Evolutionary conservation across 2,797 vertebrate genomes (phyloP).

Genomic region (Molossus molossus): DNA sequence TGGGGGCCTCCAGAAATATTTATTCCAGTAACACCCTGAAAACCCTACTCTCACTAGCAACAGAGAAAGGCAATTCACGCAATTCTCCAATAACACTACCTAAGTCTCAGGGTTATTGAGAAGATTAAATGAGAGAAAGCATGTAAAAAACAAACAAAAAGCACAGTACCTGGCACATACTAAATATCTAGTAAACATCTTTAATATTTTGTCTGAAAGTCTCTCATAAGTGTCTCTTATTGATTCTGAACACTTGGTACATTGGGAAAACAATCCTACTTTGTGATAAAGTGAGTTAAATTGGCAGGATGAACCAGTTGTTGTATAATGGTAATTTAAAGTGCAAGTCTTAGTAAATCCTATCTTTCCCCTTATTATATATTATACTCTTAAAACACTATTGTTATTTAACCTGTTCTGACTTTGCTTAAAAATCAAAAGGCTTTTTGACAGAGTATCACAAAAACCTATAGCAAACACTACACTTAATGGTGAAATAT

Average conservation of each 20-base stretch:
- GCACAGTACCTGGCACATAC: not conserved
- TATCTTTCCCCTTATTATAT: not conserved
- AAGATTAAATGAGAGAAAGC: not conserved
- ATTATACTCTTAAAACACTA: not conserved
- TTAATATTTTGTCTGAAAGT: not conserved
- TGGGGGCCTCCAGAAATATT: no score
- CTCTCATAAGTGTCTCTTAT: not conserved
- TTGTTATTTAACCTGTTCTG: not conserved
- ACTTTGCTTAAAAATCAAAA: constrained; percentile 12
- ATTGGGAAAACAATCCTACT: not conserved
- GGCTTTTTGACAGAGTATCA: not conserved
- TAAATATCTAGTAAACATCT: not conserved
- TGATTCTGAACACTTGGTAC: constrained; percentile 1
- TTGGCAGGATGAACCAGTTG: not conserved
- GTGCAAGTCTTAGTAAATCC: not conserved
- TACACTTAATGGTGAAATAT: not conserved
- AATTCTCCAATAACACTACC: no score
- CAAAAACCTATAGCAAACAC: constrained; percentile 22
- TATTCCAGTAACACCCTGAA: no score
- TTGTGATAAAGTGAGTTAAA: not conserved
- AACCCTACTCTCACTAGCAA: no score
- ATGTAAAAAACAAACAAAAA: not conserved
- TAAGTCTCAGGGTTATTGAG: not conserved
- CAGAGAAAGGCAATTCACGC: no score
- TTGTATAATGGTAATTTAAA: constrained; percentile 35